Evolutionary conservation across 2,888 invertebrate genomes (phyloP), one percentile per base, ranked within the genome.

Genomic region (Drosophila seclusa): DNA sequence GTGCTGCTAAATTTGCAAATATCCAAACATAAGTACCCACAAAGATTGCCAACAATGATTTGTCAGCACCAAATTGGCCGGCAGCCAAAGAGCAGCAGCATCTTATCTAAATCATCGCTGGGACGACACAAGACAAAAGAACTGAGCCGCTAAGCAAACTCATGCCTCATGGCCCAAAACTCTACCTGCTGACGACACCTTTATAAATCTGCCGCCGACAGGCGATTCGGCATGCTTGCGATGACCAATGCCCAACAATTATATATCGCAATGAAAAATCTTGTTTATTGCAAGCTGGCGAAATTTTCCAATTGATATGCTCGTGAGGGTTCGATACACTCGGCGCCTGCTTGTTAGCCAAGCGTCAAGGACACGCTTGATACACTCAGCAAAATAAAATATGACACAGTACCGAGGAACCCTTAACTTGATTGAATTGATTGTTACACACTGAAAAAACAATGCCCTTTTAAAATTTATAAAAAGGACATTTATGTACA

Each of bases 261-360:
- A 24, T 48, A 62, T 85, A 90, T 86, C 90, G 89, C 78, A 85
- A 79, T 89, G 84, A 60, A 86, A 78, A 86, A 91, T 91, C 84
- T 91, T 91, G 91, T 91, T 92, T 91, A 90, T 89, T 84, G 89
- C 87, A 86, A 83, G 64, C 90, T 90, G 83, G 90, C 91, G 87
- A 91, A 91, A 91, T 85, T 83, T 82, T 80, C 81, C 79, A 79
- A 89, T 82, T 82, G 81, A 77, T 82, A 73, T 66, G 36, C 63
- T 34, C 45, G 68, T 63, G 50, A 53, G 60, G 64, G 55, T 65
- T 40, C 70, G 78, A 48, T 45, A 66, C 58, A 63, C 68, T 73
- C 81, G 80, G 86, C 83, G 80, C 82, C 83, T 78, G 69, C 80
- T 90, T 75, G 87, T 83, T 80, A 79, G 80, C 48, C 62, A 52